Percentiles rank a stretch among this genome's conserved stretches.
These are phyloP conservation scores for Pyrrhosoma nymphula DNA, from an alignment of 2,888 invertebrate genomes.

Conservation along the genomic window DNA sequence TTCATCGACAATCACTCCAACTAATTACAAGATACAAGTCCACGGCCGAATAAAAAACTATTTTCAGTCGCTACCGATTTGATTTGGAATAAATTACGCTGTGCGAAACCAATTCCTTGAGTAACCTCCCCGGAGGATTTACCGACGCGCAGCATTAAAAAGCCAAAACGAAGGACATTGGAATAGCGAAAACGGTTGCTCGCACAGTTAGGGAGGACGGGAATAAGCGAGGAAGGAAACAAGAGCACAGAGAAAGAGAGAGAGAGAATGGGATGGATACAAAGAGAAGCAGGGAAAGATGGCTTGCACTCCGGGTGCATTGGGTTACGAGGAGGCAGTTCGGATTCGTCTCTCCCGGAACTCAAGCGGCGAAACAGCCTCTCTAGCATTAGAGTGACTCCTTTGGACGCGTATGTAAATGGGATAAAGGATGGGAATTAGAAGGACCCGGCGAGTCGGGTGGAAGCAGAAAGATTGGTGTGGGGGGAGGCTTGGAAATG, in stretches of 20 bases:
- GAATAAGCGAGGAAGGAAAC: background rate
- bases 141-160: background rate
- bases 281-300: background rate
- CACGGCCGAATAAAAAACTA: too few relatives aligned
- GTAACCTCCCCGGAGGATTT: background rate
- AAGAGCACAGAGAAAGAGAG: background rate
- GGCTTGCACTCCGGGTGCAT: conserved; percentile 10
- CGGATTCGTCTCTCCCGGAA: conserved; percentile 20
- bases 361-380: conserved; percentile 30
- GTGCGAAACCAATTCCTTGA: background rate
- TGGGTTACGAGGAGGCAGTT: conserved; percentile 16
- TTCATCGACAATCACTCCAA: too few relatives aligned
- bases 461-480: background rate
- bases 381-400: conserved; percentile 9
- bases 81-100: background rate
- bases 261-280: background rate
- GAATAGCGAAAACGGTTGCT: background rate
- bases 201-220: background rate
- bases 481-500: background rate
- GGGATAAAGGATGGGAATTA: conserved; percentile 32
- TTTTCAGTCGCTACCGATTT: background rate
- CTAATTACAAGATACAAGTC: too few relatives aligned
- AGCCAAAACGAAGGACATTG: background rate
- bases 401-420: conserved; percentile 32
- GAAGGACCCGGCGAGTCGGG: background rate